Base-by-base conservation (phyloP, 2,888 invertebrate genomes). In the Sylvicola fuscatus region DNA sequence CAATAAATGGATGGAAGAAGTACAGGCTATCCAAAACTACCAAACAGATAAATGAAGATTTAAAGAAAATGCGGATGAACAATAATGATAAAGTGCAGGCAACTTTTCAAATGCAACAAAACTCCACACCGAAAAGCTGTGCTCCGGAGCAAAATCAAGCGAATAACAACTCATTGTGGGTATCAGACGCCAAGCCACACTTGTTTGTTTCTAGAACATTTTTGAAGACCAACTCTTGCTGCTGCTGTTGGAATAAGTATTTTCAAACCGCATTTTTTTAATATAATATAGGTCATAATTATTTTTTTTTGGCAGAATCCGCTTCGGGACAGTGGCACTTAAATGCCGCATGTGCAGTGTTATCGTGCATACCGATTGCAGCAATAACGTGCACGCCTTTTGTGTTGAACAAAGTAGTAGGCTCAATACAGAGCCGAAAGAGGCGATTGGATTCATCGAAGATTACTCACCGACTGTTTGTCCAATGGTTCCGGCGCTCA, bases 401-500 rank as follows among this genome's bases (percentile, higher is more conserved):
- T 95, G 95, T 60, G 72, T 92, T 44, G 82, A 89, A 2, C 68
- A 68, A 45, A 78, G 78, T 1, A 77, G 78, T 5, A 69, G 65
- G 2, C 55, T 65, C 14, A 70, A 70, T 45, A 21, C 8, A 8
- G 8, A 21, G 21, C 11, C 29, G 14, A 10, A n/a, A 4, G 67
- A 69, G 38, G 52, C 54, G 49, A 61, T 76, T 66, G 81, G 83
- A n/a, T 65, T 72, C 7, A 72, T 93, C 45, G 70, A 78, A 2
- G 93, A 97, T 55, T 92, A 78, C 55, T 80, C 87, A 1, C 89
- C 93, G 1, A 62, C 65, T 26, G 69, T 72, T 1, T 68, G 86
- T 15, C 97, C 97, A 0, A 89, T 89, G 86, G 82, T 98, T 12
- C 97, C 98, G 0, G 81, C 86, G 1, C 55, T 97, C 6, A 69